Percentiles rank a stretch among this genome's conserved stretches.
These are phyloP conservation scores for Ormyrus pomaceus DNA, from an alignment of 2,888 invertebrate genomes.

Conservation along the genomic window DNA sequence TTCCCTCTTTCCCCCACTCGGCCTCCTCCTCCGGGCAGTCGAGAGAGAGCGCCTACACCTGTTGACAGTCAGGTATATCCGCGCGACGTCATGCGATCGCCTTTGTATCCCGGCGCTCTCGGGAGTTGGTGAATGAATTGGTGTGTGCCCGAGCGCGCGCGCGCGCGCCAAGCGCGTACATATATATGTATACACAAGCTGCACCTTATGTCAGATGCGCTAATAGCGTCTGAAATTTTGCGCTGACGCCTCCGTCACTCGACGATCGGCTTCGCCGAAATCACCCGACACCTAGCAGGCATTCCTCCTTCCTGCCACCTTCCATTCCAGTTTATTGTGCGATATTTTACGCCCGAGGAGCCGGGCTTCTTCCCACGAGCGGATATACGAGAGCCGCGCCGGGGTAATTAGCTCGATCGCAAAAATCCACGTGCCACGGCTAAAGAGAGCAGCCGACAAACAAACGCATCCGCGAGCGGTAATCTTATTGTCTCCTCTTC, in stretches of 20 bases:
- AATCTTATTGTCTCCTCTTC: slow-evolving; percentile 36
- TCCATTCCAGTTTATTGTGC: slow-evolving; percentile 23
- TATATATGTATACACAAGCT: neutral
- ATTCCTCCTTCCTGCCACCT: slow-evolving; percentile 3
- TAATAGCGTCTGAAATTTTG: neutral
- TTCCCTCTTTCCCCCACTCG: neutral
- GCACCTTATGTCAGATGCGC: neutral
- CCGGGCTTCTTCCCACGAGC: no score
- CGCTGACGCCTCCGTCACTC: slow-evolving; percentile 35
- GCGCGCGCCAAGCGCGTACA: no score
- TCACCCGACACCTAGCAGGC: slow-evolving; percentile 27
- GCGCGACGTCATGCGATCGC: slow-evolving; percentile 54
- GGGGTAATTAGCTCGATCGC: no score
- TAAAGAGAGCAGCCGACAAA: slow-evolving; percentile 9
- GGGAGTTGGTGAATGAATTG: no score
- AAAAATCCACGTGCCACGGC: no score
- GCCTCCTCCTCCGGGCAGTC: no score
- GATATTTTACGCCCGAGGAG: no score
- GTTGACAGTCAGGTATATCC: slow-evolving; percentile 60
- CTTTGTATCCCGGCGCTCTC: slow-evolving; percentile 6
- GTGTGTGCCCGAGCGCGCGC: no score
- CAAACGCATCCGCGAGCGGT: slow-evolving; percentile 35
- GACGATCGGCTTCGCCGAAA: slow-evolving; percentile 50
- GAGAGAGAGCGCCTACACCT: slow-evolving; percentile 60
- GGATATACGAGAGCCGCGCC: no score